Conservation (phyloP, 92 coral and sea anemone genomes). For the Palythoa caribaeorum region DNA sequence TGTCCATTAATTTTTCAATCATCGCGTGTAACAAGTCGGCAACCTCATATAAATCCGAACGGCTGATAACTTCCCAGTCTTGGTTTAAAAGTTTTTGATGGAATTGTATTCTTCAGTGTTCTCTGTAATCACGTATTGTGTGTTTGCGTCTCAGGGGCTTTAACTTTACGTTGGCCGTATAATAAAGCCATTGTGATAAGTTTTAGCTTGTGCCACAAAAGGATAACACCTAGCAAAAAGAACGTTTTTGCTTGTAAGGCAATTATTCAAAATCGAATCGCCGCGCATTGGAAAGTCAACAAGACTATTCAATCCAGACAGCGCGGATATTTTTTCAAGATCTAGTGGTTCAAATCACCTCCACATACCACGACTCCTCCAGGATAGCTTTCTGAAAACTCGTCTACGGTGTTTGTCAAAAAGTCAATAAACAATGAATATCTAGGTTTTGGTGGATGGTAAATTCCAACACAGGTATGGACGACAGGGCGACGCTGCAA, state of each 20-base stretch:
- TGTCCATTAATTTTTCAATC: conserved; percentile 38
- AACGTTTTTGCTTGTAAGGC: conserved; percentile 54
- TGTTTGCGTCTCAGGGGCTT: conserved; percentile 49
- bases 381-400: conserved; percentile 46
- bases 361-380: conserved; percentile 50
- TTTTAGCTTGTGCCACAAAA: conserved; percentile 56
- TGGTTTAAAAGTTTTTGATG: not conserved
- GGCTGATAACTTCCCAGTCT: too few relatives aligned
- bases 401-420: conserved; percentile 49
- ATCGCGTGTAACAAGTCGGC: not conserved
- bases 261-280: conserved; percentile 58
- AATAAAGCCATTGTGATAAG: conserved; percentile 53
- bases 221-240: conserved; percentile 59
- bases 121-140: conserved; percentile 19
- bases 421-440: conserved; percentile 50
- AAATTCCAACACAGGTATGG: conserved; percentile 16
- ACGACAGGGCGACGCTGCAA: not conserved
- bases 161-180: conserved; percentile 25
- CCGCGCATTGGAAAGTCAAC: conserved; percentile 62
- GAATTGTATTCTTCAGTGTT: not conserved
- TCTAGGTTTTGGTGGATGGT: conserved; percentile 54
- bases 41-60: too few relatives aligned
- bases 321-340: not conserved
- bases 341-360: conserved; percentile 39
- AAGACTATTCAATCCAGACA: not conserved